Evolutionary conservation across 2,113 vertebrate species (phyloP), one percentile per base, ranked within the genome.

Genomic region (Sylvietta virens): DNA sequence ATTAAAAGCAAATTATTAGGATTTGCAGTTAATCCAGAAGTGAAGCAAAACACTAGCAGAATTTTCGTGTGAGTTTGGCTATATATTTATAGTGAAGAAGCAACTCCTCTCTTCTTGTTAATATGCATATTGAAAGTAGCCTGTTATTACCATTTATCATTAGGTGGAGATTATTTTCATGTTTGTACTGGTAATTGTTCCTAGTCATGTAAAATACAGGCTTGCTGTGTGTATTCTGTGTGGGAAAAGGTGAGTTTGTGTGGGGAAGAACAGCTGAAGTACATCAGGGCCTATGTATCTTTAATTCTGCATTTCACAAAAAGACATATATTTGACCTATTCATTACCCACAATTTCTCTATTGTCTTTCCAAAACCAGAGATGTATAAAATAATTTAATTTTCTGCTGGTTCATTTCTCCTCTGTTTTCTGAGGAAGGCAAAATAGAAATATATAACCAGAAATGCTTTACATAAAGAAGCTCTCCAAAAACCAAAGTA

Each of bases 1-100:
- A 97, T 97, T 96, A 97, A 94, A 97, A 92, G 94, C 96, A 95
- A 97, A 92, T 96, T 88, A 92, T 94, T 95, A 94, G 97, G 95
- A 97, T 97, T 97, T 97, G 77, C 84, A 33, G 40, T 85, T 96
- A 94, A 95, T 96, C 78, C 94, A 82, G 90, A 95, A 90, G 22
- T 58, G 90, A 96, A 96, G 78, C 89, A 87, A 61, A 95, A 92
- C 92, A 87, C 88, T 61, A 81, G 92, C 80, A 95, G 96, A 97
- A 81, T 80, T 93, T 33, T 33, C 51, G 83, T 87, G 60, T 50
- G 57, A 94, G 69, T 90, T 84, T 90, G 89, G 42, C 42, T 4
- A 3, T 39, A 9, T 62, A 51, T 87, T 92, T 88, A 67, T 50
- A 78, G 42, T 18, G 37, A 88, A 79, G 66, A 85, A 84, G 16